phyloP scores from a whole-genome alignment of 1,140 invertebrate genomes.

The Rhyacophila brunnea region DNA sequence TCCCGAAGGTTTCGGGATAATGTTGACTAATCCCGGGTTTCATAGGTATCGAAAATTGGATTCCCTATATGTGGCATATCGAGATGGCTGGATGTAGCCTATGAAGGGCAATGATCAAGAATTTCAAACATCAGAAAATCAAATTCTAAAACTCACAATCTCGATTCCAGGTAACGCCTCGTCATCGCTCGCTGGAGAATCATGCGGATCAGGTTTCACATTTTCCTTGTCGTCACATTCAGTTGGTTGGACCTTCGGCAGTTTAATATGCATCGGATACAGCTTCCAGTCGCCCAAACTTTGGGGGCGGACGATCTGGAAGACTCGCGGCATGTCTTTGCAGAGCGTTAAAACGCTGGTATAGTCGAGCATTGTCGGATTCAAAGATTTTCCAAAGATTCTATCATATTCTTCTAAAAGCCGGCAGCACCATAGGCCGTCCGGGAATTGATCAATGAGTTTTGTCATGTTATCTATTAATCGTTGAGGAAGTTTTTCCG shows the following conservation, averaged over 20 bases:
- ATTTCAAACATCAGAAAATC: too few species aligned
- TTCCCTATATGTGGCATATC: too few species aligned
- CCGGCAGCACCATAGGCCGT: slow-evolving; percentile 14
- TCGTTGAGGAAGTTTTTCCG: background rate
- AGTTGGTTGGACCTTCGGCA: background rate
- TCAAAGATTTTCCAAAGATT: slow-evolving; percentile 10
- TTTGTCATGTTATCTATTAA: slow-evolving; percentile 9
- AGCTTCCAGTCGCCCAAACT: slow-evolving; percentile 13
- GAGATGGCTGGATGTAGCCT: too few species aligned
- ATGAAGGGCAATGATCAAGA: too few species aligned
- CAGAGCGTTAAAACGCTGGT: slow-evolving; percentile 10
- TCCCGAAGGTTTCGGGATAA: too few species aligned
- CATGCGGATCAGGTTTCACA: background rate
- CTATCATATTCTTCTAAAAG: slow-evolving; percentile 8
- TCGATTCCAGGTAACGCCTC: slow-evolving; percentile 12
- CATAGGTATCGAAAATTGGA: too few species aligned
- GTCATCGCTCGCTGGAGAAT: background rate
- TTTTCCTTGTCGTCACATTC: slow-evolving; percentile 1
- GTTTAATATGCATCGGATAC: background rate
- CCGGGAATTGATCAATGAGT: slow-evolving; percentile 6
- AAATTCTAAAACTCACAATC: slow-evolving; percentile 8
- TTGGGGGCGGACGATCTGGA: slow-evolving; percentile 9
- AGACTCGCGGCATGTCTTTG: slow-evolving; percentile 9
- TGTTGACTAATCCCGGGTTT: too few species aligned
- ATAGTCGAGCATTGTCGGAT: slow-evolving; percentile 4